phyloP scores from a whole-genome alignment of 2,888 invertebrate species.

The Asteroscopus sphinx region DNA sequence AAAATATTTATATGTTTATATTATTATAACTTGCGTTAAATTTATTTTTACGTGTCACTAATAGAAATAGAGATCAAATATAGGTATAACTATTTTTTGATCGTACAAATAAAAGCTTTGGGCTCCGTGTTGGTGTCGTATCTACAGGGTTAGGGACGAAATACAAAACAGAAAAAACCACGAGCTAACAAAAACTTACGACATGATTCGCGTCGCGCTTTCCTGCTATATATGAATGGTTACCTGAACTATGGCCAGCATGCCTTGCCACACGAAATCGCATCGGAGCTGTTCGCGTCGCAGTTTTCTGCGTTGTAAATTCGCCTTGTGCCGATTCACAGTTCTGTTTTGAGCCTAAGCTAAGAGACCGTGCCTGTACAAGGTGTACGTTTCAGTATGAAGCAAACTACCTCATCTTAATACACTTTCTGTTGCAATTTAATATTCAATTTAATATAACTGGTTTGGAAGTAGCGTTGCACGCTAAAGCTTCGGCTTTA shows the following conservation, averaged over 20 bases:
- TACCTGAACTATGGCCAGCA: too few species aligned
- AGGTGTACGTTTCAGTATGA: constrained; percentile 54
- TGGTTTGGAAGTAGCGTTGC: constrained; percentile 44
- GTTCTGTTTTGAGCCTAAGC: too few species aligned
- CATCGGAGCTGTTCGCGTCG: too few species aligned
- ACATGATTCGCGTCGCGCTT: too few species aligned
- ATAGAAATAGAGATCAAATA: constrained; percentile 19
- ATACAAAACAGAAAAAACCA: too few species aligned
- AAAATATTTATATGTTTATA: too few species aligned
- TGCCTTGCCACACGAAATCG: too few species aligned
- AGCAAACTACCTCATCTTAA: constrained; percentile 68
- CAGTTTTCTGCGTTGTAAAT: too few species aligned
- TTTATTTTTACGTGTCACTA: constrained; percentile 28
- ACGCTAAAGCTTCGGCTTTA: constrained; percentile 39
- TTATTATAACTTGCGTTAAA: constrained; percentile 16
- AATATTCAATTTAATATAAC: constrained; percentile 70
- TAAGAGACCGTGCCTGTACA: constrained; percentile 33
- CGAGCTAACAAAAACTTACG: too few species aligned
- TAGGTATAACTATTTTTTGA: too few species aligned
- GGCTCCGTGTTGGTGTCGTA: constrained; percentile 4
- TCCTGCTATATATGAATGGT: too few species aligned
- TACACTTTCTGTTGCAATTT: constrained; percentile 64
- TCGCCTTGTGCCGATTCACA: too few species aligned
- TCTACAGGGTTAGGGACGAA: constrained; percentile 18
- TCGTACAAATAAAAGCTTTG: neutral